These are phyloP conservation scores for Horisme vitalbata DNA, from an alignment of 2,888 invertebrate genomes.

Conservation along the genomic window DNA sequence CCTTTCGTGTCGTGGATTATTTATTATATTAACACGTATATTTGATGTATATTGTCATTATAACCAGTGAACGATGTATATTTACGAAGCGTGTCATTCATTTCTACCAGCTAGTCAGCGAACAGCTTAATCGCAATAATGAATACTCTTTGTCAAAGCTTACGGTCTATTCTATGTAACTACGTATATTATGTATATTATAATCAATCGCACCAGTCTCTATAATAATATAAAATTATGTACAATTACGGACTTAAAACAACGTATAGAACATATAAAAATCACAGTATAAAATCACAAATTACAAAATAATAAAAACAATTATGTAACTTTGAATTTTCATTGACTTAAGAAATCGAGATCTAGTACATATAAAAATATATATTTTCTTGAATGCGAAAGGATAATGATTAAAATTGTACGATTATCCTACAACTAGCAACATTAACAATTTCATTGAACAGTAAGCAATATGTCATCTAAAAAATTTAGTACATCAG, in stretches of 20 bases:
- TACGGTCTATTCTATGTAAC: conserved; percentile 25
- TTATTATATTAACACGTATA: conserved; percentile 21
- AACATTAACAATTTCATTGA: conserved; percentile 73
- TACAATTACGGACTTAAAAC: conserved; percentile 44
- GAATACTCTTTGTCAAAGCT: conserved; percentile 30
- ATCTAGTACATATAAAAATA: conserved; percentile 69
- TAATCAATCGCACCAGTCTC: conserved; percentile 58
- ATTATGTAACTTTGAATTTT: conserved; percentile 37
- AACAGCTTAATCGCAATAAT: conserved; percentile 19
- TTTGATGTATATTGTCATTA: conserved; percentile 62
- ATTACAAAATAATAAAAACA: conserved; percentile 44
- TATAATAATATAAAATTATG: conserved; percentile 50
- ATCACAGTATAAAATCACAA: conserved; percentile 72
- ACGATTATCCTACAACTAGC: conserved; percentile 65
- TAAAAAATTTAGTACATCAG: conserved; percentile 54
- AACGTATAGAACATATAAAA: conserved; percentile 41
- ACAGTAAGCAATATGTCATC: conserved; percentile 74
- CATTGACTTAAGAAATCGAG: conserved; percentile 53
- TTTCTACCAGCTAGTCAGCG: conserved; percentile 29
- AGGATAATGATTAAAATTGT: conserved; percentile 61
- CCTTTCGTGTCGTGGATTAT: conserved; percentile 19
- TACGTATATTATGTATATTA: conserved; percentile 40
- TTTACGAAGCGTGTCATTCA: conserved; percentile 44
- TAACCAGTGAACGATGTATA: conserved; percentile 45
- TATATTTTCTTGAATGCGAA: conserved; percentile 68